Evolutionary conservation across 1,140 invertebrate species (phyloP).

Genomic region (Mactra quadrangularis): DNA sequence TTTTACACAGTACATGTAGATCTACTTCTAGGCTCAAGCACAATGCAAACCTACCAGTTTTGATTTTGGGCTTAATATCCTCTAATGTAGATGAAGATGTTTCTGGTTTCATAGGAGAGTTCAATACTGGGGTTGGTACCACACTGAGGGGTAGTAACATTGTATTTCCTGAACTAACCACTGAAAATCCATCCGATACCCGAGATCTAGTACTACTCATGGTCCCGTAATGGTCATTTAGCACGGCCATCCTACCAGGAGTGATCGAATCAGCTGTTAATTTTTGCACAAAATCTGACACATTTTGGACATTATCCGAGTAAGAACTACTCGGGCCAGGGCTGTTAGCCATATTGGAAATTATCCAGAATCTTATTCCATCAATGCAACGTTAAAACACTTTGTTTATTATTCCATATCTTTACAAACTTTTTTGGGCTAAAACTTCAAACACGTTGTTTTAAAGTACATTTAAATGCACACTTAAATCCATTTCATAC

Average conservation of each 20-base stretch:
- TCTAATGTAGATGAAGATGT: background rate
- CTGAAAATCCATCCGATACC: background rate
- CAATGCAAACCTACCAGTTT: conserved; percentile 51
- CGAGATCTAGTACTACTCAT: background rate
- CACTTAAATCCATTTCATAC: no score
- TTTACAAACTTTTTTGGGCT: no score
- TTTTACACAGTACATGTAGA: no score
- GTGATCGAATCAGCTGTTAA: conserved; percentile 58
- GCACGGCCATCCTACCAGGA: conserved; percentile 47
- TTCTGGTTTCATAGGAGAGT: conserved; percentile 31
- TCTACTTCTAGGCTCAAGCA: no score
- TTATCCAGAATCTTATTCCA: background rate
- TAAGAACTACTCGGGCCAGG: background rate
- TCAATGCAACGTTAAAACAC: no score
- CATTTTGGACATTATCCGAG: conserved; percentile 17
- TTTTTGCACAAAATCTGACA: conserved; percentile 53
- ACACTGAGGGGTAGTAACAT: conserved; percentile 7
- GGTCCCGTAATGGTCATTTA: conserved; percentile 39
- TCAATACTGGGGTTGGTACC: conserved; percentile 46
- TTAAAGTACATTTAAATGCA: no score
- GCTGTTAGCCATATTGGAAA: conserved; percentile 36
- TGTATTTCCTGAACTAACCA: conserved; percentile 8
- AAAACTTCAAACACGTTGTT: no score
- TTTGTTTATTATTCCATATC: no score
- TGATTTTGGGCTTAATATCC: conserved; percentile 44